Evolutionary conservation across 2,797 vertebrate genomes (phyloP).

Genomic region (Lemur catta): DNA sequence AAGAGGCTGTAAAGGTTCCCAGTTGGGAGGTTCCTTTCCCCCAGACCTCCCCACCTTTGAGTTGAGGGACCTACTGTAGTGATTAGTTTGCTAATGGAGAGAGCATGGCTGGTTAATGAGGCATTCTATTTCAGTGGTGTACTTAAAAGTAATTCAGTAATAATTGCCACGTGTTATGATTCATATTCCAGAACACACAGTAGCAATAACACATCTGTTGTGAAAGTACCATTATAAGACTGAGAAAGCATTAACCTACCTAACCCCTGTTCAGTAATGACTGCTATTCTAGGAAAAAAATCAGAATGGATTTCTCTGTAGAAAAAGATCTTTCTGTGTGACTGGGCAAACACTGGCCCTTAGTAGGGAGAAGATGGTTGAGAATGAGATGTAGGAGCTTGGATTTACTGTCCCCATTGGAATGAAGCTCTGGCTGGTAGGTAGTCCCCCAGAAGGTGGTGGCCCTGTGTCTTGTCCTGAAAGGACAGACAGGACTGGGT

Average conservation of each 20-base stretch:
- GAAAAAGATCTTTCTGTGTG: neutral
- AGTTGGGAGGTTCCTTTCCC: neutral
- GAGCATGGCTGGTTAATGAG: conserved; percentile 46
- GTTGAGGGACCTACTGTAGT: neutral
- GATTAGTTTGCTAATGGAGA: conserved; percentile 39
- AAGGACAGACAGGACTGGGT: neutral
- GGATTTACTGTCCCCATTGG: neutral
- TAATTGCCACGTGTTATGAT: conserved; percentile 36
- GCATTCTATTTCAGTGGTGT: conserved; percentile 32
- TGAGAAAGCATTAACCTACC: neutral
- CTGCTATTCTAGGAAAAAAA: neutral
- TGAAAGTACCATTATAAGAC: neutral
- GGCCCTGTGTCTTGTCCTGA: no score
- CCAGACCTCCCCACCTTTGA: neutral
- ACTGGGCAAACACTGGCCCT: neutral
- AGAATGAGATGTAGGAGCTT: no score
- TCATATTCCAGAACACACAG: conserved; percentile 13
- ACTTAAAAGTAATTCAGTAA: conserved; percentile 51
- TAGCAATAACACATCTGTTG: conserved; percentile 27
- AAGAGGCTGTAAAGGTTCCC: neutral
- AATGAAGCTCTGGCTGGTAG: neutral
- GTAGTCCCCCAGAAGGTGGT: neutral
- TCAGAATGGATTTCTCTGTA: neutral
- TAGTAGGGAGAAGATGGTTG: neutral
- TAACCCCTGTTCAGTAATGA: neutral